phyloP scores from a whole-genome alignment of 2,797 vertebrate species.

The Pterois miles region DNA sequence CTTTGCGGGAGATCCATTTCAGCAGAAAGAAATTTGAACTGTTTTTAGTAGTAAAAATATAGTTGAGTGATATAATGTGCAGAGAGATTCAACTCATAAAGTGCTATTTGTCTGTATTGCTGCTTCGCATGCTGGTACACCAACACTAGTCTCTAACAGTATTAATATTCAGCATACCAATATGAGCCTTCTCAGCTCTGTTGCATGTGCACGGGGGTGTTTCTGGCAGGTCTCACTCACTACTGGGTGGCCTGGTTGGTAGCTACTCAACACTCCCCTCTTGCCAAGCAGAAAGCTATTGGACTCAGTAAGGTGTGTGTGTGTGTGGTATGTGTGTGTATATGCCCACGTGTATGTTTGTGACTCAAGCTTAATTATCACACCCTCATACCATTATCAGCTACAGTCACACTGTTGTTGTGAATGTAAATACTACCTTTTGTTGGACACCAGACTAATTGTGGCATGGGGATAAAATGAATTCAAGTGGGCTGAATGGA shows the following conservation, averaged over 20 bases:
- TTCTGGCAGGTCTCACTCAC: constrained; percentile 67
- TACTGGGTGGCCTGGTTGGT: constrained; percentile 79
- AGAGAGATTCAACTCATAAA: not conserved
- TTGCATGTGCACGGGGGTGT: constrained; percentile 50
- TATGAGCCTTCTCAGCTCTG: constrained; percentile 45
- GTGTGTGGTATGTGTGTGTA: not conserved
- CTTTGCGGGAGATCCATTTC: not conserved
- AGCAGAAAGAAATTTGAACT: not conserved
- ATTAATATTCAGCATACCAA: constrained; percentile 60
- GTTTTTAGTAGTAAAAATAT: not conserved
- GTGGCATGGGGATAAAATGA: constrained; percentile 48
- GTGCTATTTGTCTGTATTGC: not conserved
- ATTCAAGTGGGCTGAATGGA: constrained; percentile 49
- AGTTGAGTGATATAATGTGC: not conserved
- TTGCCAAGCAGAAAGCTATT: constrained; percentile 76
- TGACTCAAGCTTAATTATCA: constrained; percentile 36
- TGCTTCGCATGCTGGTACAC: constrained; percentile 1
- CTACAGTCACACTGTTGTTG: constrained; percentile 37
- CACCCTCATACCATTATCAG: constrained; percentile 15
- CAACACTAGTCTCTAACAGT: not conserved
- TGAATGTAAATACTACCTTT: constrained; percentile 59
- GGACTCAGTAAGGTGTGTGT: constrained; percentile 46
- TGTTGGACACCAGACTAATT: constrained; percentile 42
- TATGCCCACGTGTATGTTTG: constrained; percentile 11
- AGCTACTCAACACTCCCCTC: constrained; percentile 51